Conservation (phyloP, 2,797 vertebrate genomes). For the Chelonia mydas region DNA sequence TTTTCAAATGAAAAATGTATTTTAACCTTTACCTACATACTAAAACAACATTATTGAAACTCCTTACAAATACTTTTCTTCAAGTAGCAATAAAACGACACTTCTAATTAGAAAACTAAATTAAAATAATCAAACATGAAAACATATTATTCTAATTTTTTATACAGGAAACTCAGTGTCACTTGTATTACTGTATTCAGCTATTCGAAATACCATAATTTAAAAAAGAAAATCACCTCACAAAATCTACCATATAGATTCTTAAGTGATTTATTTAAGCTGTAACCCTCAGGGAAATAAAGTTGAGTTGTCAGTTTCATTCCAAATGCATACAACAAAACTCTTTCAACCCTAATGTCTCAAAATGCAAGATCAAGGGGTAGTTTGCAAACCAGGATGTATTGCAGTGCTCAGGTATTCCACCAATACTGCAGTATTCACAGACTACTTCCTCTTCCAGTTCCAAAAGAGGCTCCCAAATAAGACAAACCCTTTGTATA, state of each 20-base stretch:
- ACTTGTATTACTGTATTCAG: constrained; percentile 47
- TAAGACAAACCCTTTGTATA: neutral
- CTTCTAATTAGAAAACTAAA: constrained; percentile 59
- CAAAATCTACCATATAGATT: constrained; percentile 47
- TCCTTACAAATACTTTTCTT: constrained; percentile 34
- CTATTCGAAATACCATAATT: constrained; percentile 32
- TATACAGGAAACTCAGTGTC: neutral
- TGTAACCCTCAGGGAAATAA: constrained; percentile 38
- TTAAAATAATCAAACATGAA: constrained; percentile 56
- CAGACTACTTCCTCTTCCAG: neutral
- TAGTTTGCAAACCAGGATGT: neutral
- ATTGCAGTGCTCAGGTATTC: neutral
- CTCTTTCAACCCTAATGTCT: constrained; percentile 46
- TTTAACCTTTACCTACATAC: neutral
- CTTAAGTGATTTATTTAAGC: constrained; percentile 63
- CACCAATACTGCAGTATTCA: neutral
- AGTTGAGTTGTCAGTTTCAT: constrained; percentile 52
- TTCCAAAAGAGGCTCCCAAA: neutral
- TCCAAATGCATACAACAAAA: constrained; percentile 30
- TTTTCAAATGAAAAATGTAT: neutral
- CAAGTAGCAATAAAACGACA: constrained; percentile 52
- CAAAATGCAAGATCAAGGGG: constrained; percentile 38
- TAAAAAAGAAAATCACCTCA: constrained; percentile 60
- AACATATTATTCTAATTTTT: constrained; percentile 30
- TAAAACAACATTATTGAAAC: constrained; percentile 32